Percentiles rank a stretch among this genome's conserved stretches.
These are phyloP conservation scores for Onychostruthus taczanowskii DNA, from an alignment of 2,113 vertebrate genomes.

Conservation along the genomic window DNA sequence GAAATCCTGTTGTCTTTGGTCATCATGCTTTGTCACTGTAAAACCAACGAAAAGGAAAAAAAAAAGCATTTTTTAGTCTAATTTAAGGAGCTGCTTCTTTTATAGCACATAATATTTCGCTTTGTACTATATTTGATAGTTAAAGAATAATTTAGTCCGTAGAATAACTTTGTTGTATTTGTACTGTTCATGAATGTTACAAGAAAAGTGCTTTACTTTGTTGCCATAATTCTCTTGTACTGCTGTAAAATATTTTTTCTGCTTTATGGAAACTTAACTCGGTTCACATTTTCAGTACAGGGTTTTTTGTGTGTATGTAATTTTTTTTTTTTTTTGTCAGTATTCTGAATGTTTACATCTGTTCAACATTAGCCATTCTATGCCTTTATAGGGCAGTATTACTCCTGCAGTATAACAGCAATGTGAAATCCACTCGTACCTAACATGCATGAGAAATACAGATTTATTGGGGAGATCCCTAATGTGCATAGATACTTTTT, in stretches of 20 bases:
- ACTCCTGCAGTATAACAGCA: conserved; percentile 74
- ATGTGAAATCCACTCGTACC: conserved; percentile 73
- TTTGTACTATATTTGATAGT: conserved; percentile 83
- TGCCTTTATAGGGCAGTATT: conserved; percentile 76
- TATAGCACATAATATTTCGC: conserved; percentile 80
- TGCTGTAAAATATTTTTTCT: conserved; percentile 75
- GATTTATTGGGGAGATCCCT: conserved; percentile 51
- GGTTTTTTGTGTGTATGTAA: conserved; percentile 42
- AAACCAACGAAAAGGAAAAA: conserved; percentile 53
- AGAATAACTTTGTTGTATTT: conserved; percentile 77
- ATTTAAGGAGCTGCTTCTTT: conserved; percentile 84
- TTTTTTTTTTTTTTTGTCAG: conserved; percentile 62
- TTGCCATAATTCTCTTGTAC: conserved; percentile 78
- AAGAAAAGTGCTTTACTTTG: conserved; percentile 81
- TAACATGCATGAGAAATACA: conserved; percentile 66
- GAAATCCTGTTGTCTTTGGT: conserved; percentile 66
- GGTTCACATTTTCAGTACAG: conserved; percentile 68
- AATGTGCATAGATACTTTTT: conserved; percentile 63
- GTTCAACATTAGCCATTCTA: conserved; percentile 78
- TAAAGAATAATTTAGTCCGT: conserved; percentile 77
- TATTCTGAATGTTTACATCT: conserved; percentile 86
- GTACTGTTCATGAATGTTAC: conserved; percentile 82
- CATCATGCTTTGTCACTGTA: conserved; percentile 75
- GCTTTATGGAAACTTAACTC: conserved; percentile 70
- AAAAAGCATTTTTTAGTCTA: conserved; percentile 73